Conservation (phyloP, 2,113 vertebrate species). For the Microtus richardsoni region DNA sequence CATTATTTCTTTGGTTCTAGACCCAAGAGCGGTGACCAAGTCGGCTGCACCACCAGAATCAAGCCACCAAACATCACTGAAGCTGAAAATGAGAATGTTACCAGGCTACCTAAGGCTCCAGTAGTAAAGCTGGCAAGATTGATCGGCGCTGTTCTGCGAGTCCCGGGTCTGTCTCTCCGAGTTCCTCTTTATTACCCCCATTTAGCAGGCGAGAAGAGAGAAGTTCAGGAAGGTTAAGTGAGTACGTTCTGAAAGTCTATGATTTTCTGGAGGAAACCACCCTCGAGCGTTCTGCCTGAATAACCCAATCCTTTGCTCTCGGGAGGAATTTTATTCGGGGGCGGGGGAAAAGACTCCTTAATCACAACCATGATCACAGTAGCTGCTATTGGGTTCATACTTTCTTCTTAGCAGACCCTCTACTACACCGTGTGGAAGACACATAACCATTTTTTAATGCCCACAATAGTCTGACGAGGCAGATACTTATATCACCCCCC, state of each 20-base stretch:
- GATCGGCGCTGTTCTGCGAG: neutral
- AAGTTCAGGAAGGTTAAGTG: constrained; percentile 57
- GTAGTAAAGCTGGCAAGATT: neutral
- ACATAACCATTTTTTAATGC: neutral
- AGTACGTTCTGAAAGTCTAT: constrained; percentile 34
- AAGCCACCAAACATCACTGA: neutral
- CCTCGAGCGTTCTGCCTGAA: constrained; percentile 34
- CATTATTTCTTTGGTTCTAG: neutral
- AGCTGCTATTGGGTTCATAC: neutral
- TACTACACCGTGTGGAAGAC: neutral
- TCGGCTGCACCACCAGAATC: neutral
- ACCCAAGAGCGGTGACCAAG: neutral
- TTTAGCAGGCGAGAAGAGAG: constrained; percentile 50
- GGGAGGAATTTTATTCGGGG: neutral
- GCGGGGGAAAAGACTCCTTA: neutral
- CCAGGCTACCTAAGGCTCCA: neutral
- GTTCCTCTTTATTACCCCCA: constrained; percentile 57
- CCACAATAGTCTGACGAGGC: neutral
- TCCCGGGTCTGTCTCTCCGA: neutral
- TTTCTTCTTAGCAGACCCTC: neutral
- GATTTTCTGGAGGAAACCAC: constrained; percentile 51
- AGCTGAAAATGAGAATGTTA: constrained; percentile 25
- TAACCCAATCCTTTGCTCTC: neutral
- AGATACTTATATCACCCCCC: neutral
- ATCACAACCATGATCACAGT: neutral